Conservation (phyloP, 2,797 vertebrate genomes). For the Scarus forsteni region DNA sequence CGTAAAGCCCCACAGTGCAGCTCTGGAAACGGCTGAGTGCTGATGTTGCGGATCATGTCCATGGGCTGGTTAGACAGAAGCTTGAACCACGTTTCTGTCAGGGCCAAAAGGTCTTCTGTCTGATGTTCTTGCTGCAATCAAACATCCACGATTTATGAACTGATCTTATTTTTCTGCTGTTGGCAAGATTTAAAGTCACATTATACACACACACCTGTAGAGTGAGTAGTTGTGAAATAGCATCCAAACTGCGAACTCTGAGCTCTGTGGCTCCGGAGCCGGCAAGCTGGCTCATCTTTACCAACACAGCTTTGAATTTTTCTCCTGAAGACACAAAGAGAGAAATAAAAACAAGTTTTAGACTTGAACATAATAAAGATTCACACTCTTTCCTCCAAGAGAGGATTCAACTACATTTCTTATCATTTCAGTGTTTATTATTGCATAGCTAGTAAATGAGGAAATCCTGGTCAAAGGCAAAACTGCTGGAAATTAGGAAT, state of each 20-base stretch:
- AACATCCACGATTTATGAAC: background rate
- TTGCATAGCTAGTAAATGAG: too few relatives aligned
- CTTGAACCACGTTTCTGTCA: constrained; percentile 93
- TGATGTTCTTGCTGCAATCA: constrained; percentile 89
- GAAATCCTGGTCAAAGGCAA: too few relatives aligned
- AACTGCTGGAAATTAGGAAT: too few relatives aligned
- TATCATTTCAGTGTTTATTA: too few relatives aligned
- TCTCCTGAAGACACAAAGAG: constrained; percentile 80
- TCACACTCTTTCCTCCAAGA: too few relatives aligned
- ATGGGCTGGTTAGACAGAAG: constrained; percentile 89
- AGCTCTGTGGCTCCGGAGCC: constrained; percentile 87
- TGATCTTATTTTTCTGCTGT: background rate
- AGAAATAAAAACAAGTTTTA: background rate
- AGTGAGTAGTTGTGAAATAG: constrained; percentile 89
- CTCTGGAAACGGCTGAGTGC: constrained; percentile 95
- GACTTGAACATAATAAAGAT: background rate
- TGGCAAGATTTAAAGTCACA: background rate
- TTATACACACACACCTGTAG: constrained; percentile 84
- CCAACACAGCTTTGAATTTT: constrained; percentile 87
- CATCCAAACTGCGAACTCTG: constrained; percentile 91
- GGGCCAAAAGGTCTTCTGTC: constrained; percentile 92
- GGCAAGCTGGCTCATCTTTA: constrained; percentile 87
- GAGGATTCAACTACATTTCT: too few relatives aligned
- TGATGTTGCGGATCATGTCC: constrained; percentile 91
- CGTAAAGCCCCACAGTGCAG: constrained; percentile 90